Evolutionary conservation across 2,797 vertebrate species (phyloP).

Genomic region (Peromyscus eremicus): DNA sequence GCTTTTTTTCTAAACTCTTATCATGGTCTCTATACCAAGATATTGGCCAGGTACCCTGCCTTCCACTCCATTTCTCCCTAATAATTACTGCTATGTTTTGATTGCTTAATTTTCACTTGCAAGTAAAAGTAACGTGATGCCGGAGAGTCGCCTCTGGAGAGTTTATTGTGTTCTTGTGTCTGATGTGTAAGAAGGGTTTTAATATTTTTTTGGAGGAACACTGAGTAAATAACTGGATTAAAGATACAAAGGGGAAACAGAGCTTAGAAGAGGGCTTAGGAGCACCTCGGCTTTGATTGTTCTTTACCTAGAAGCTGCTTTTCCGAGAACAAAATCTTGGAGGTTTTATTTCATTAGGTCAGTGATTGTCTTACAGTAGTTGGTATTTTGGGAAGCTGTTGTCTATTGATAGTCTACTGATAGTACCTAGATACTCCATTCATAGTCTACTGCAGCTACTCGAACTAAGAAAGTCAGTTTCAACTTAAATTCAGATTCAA

Average conservation of each 20-base stretch:
- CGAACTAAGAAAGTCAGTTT: constrained; percentile 28
- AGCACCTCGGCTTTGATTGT: not conserved
- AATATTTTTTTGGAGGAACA: constrained; percentile 1
- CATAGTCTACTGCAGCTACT: not conserved
- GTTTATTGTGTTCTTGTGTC: not conserved
- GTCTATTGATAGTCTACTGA: not conserved
- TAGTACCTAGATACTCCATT: no score
- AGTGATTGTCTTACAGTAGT: constrained; percentile 18
- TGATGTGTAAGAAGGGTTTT: not conserved
- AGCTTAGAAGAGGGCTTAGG: not conserved
- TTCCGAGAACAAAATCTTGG: not conserved
- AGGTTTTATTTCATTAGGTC: constrained; percentile 46
- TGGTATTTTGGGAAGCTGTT: not conserved
- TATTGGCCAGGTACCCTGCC: not conserved
- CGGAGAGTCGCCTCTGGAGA: not conserved
- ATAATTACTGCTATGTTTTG: not conserved
- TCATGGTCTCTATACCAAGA: not conserved
- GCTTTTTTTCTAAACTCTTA: not conserved
- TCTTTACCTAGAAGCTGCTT: not conserved
- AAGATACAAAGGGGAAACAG: not conserved
- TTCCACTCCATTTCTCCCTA: not conserved
- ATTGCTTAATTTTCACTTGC: not conserved
- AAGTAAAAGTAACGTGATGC: not conserved
- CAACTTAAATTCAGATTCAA: constrained; percentile 12
- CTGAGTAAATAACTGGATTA: constrained; percentile 15